These are phyloP conservation scores for Istiophorus platypterus DNA, from an alignment of 2,113 vertebrate species.

Conservation along the genomic window DNA sequence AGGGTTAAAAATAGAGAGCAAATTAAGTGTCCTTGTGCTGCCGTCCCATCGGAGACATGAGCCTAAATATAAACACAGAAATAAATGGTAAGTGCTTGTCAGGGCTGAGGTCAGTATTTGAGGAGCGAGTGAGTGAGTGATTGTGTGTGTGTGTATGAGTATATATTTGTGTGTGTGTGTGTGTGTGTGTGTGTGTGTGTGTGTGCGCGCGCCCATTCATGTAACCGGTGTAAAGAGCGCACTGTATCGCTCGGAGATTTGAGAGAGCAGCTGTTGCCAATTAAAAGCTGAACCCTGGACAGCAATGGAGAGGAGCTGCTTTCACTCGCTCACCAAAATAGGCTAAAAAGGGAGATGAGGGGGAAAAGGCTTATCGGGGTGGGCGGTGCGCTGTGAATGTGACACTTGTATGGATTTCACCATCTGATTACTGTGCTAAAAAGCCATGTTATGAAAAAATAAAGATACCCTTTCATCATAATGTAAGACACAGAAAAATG, in stretches of 20 bases:
- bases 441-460: not conserved
- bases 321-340: slow-evolving; percentile 47
- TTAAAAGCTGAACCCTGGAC: slow-evolving; percentile 70
- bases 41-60: not conserved
- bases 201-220: no score
- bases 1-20: slow-evolving; percentile 1
- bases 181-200: no score
- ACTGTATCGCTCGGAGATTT: slow-evolving; percentile 43
- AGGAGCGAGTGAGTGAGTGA: no score
- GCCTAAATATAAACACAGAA: slow-evolving; percentile 16
- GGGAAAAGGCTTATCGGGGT: slow-evolving; percentile 3
- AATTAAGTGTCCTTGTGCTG: not conserved
- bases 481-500: not conserved
- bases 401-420: not conserved
- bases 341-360: slow-evolving; percentile 40
- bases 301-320: slow-evolving; percentile 43
- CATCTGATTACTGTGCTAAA: not conserved
- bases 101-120: slow-evolving; percentile 17
- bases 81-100: not conserved
- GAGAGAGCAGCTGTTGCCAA: slow-evolving; percentile 74
- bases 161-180: slow-evolving; percentile 45
- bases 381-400: slow-evolving; percentile 1
- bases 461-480: not conserved
- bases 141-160: no score
- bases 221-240: slow-evolving; percentile 42